Evolutionary conservation across 2,888 invertebrate genomes (phyloP), one percentile per base, ranked within the genome.

Genomic region (Aspidapion aeneum): DNA sequence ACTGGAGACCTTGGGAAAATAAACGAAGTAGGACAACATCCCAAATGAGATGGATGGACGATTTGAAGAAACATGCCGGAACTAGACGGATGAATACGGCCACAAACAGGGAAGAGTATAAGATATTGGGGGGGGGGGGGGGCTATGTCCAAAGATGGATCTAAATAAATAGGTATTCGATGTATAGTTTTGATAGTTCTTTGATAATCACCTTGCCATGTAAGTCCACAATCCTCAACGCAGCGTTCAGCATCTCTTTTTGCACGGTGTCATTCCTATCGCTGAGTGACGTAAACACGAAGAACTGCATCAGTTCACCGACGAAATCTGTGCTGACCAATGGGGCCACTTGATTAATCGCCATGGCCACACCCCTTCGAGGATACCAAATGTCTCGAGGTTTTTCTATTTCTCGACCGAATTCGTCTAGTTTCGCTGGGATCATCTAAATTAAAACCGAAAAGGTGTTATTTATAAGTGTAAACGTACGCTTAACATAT

Each of bases 151-250:
- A n/a, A n/a, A n/a, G n/a, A n/a, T n/a, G n/a, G n/a, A n/a, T n/a
- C n/a, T n/a, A n/a, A n/a, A n/a, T n/a, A n/a, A n/a, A n/a, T n/a
- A n/a, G n/a, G n/a, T n/a, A n/a, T n/a, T n/a, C n/a, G n/a, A n/a
- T n/a, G n/a, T n/a, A n/a, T n/a, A n/a, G n/a, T n/a, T n/a, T n/a
- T n/a, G n/a, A n/a, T n/a, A n/a, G n/a, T n/a, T n/a, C n/a, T n/a
- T n/a, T n/a, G n/a, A n/a, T n/a, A n/a, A n/a, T n/a, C n/a, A 89
- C 90, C 83, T 95, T 96, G 22, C 98, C 98, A 80, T 98, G 97
- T 61, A 91, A 82, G 76, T 96, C 93, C 1, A 98, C 94, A 65
- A 94, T 88, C 57, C 90, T 90, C 69, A 96, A 86, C n/a, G 98
- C 97, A 16, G 98, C 96, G 68, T 90, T 89, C 63, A 97, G 83